Conservation (phyloP, 2,113 vertebrate species). For the Cervus canadensis region DNA sequence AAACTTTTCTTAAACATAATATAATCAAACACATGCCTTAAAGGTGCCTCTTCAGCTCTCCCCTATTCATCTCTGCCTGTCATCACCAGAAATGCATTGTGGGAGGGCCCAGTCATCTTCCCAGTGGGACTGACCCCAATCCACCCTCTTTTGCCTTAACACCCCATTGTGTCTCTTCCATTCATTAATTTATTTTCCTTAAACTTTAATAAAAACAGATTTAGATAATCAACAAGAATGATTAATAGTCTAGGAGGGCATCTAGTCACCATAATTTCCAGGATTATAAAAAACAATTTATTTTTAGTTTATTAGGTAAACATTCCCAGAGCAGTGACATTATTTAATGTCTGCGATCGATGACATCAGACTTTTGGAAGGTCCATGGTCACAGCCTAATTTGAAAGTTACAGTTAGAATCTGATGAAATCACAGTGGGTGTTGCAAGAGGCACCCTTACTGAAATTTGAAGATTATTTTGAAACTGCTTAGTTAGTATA, state of each 20-base stretch:
- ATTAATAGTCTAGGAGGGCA: constrained; percentile 4
- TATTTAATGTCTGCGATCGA: not conserved
- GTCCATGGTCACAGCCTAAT: constrained; percentile 2
- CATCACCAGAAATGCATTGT: not conserved
- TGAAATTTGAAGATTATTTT: constrained; percentile 49
- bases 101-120: not conserved
- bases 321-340: constrained; percentile 36
- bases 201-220: not conserved
- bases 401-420: constrained; percentile 47
- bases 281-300: constrained; percentile 11
- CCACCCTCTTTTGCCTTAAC: not conserved
- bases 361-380: constrained; percentile 64
- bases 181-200: constrained; percentile 26
- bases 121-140: not conserved
- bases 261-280: not conserved
- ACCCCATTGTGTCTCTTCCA: not conserved
- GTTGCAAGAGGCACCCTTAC: constrained; percentile 43
- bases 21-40: not conserved
- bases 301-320: constrained; percentile 39
- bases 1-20: not conserved
- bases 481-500: constrained; percentile 34
- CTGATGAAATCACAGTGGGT: constrained; percentile 55
- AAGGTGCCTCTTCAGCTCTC: not conserved
- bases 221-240: constrained; percentile 15
- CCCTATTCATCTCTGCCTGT: not conserved